Conservation (phyloP, 2,888 invertebrate genomes). For the Diarsia rubi region DNA sequence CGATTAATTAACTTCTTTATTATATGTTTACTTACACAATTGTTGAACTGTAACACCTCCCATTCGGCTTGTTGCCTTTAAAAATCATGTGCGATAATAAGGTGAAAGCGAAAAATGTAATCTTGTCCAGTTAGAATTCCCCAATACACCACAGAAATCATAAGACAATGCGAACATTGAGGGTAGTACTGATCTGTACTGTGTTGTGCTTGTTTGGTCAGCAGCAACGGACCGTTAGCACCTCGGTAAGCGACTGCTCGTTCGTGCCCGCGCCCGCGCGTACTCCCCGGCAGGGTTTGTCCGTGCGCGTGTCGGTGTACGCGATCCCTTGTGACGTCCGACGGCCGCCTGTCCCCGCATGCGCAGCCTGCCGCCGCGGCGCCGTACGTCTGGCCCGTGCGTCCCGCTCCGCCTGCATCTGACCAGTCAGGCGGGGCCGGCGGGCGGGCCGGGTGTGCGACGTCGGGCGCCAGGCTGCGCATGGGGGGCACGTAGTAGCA, state of each 20-base stretch:
- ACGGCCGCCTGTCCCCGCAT: conserved; percentile 82
- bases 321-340: conserved; percentile 89
- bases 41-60: conserved; percentile 58
- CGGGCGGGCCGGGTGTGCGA: conserved; percentile 57
- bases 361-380: conserved; percentile 66
- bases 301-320: conserved; percentile 85
- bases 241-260: conserved; percentile 89
- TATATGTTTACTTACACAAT: conserved; percentile 63
- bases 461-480: conserved; percentile 68
- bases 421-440: conserved; percentile 52
- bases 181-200: conserved; percentile 89
- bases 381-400: conserved; percentile 46
- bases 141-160: conserved; percentile 75
- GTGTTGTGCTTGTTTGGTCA: conserved; percentile 90
- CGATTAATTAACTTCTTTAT: conserved; percentile 52
- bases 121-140: conserved; percentile 72
- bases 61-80: conserved; percentile 65
- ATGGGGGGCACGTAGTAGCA: conserved; percentile 86
- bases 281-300: conserved; percentile 80
- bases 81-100: conserved; percentile 69
- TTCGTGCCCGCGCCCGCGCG: conserved; percentile 84
- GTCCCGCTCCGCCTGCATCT: conserved; percentile 50
- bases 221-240: conserved; percentile 90
- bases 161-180: conserved; percentile 82
- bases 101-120: conserved; percentile 69